Evolutionary conservation across 2,888 invertebrate genomes (phyloP), one percentile per base, ranked within the genome.

Genomic region (Adela reaumurella): DNA sequence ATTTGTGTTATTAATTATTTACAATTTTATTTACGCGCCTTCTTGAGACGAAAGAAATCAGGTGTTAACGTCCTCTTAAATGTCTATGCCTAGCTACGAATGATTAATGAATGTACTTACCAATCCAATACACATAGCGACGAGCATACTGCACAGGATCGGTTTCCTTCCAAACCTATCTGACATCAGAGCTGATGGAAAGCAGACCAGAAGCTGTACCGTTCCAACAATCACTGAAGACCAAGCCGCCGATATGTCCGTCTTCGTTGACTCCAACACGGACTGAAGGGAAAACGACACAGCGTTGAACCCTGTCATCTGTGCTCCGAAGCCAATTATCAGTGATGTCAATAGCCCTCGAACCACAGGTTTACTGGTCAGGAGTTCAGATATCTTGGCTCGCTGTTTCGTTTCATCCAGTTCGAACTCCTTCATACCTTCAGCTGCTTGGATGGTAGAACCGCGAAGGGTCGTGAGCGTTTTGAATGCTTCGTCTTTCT

Each of bases 281-380:
- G 69, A 65, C 56, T 71, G 71, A 2, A 71, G 53, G 47, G 72
- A 73, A 53, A 64, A 67, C 0, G 62, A 53, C 0, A 73, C 62
- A 0, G 62, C 64, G 42, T 69, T 70, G 41, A 60, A 70, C 0
- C 72, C 70, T 0, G 59, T 55, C 0, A 68, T 46, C 17, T 68
- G 68, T 0, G 53, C 4, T 1, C 62, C 58, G 1, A 57, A 29
- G 2, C 52, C 55, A 11, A 67, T 43, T 3, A 62, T n/a, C 2
- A 59, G 42, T 1, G 58, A 57, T 10, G 62, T 56, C 1, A 48
- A 49, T 1, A 65, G 17, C 2, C 60, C 56, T 52, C 63, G 65
- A 4, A 62, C 17, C 8, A 62, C 58, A 54, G 52, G 55, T 51
- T 52, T 59, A 45, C 60, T 57, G 14, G 61, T 59, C 0, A 63